phyloP scores from a whole-genome alignment of 2,888 invertebrate species.

The Priapulus caudatus region DNA sequence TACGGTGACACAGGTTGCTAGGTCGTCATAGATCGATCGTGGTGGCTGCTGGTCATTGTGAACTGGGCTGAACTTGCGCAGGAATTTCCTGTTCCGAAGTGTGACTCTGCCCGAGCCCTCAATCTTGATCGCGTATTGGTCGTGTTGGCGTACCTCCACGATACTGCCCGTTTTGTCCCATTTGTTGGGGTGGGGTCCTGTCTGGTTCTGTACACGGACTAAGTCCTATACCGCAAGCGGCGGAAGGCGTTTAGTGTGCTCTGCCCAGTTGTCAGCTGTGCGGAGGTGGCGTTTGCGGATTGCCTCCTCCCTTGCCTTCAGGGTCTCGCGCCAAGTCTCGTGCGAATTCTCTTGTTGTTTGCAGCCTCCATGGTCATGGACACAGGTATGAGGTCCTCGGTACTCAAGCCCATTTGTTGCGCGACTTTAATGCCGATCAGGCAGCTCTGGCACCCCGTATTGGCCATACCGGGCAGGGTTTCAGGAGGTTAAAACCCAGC shows the following conservation, averaged over 20 bases:
- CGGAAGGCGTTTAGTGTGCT: conserved; percentile 21
- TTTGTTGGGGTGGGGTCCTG: conserved; percentile 13
- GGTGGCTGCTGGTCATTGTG: too few relatives aligned
- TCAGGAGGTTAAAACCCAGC: too few relatives aligned
- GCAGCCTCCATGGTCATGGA: too few relatives aligned
- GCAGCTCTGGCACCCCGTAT: too few relatives aligned
- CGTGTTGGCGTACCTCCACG: conserved; percentile 23
- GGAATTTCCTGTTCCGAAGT: conserved; percentile 22
- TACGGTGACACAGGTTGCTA: too few relatives aligned
- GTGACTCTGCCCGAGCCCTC: too few relatives aligned
- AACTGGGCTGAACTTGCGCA: too few relatives aligned
- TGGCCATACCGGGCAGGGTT: too few relatives aligned
- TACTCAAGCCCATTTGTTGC: conserved; percentile 8
- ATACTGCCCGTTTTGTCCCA: conserved; percentile 25
- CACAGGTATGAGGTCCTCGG: too few relatives aligned
- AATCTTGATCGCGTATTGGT: conserved; percentile 20
- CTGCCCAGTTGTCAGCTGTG: conserved; percentile 17
- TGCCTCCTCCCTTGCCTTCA: conserved; percentile 18
- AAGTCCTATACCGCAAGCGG: conserved; percentile 9
- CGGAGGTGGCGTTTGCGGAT: conserved; percentile 23
- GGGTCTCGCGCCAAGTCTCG: conserved; percentile 8
- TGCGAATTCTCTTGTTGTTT: too few relatives aligned
- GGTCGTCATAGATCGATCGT: too few relatives aligned
- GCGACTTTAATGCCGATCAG: too few relatives aligned
- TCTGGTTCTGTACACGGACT: conserved; percentile 10